These are phyloP conservation scores for Synergus japonicus DNA, from an alignment of 2,888 invertebrate species.

Conservation along the genomic window DNA sequence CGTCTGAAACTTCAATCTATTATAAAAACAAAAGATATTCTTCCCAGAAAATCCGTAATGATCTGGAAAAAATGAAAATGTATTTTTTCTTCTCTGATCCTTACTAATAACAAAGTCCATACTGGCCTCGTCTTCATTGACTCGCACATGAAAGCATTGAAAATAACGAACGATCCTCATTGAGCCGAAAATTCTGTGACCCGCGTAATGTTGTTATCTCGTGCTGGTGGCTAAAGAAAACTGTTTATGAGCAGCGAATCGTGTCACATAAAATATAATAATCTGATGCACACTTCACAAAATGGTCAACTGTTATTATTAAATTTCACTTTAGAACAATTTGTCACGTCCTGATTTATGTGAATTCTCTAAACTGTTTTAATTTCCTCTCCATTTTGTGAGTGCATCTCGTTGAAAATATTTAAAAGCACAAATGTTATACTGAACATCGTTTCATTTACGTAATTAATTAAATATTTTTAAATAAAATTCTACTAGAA, in stretches of 20 bases:
- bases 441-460: too few species aligned
- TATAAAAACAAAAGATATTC: neutral
- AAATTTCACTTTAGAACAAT: too few species aligned
- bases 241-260: slow-evolving; percentile 48
- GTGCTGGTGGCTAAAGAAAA: slow-evolving; percentile 52
- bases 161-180: slow-evolving; percentile 43
- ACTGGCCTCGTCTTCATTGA: neutral
- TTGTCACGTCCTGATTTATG: too few species aligned
- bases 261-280: slow-evolving; percentile 21
- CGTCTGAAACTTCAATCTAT: too few species aligned
- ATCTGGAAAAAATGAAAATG: neutral
- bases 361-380: too few species aligned
- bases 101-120: neutral
- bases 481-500: too few species aligned
- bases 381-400: too few species aligned
- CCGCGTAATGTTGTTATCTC: slow-evolving; percentile 56
- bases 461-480: too few species aligned
- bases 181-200: slow-evolving; percentile 51
- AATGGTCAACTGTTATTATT: too few species aligned
- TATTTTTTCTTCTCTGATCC: neutral
- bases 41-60: neutral
- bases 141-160: slow-evolving; percentile 20
- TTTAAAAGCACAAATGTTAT: too few species aligned
- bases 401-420: too few species aligned
- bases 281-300: too few species aligned